These are phyloP conservation scores for Xiphydria camelus DNA, from an alignment of 2,888 invertebrate species.

Conservation along the genomic window DNA sequence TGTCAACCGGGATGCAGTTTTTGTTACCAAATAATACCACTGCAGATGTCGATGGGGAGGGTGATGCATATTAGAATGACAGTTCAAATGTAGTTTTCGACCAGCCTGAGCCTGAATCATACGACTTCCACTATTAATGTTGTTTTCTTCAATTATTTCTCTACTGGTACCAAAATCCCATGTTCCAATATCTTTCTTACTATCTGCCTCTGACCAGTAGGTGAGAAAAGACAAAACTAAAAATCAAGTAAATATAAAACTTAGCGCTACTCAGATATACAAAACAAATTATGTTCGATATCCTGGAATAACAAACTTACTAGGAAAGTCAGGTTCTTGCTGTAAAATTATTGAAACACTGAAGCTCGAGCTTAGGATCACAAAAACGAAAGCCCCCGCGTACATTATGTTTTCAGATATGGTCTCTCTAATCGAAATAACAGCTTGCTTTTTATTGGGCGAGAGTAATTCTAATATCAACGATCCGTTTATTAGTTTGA, in stretches of 20 bases:
- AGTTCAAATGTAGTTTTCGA: slow-evolving; percentile 9
- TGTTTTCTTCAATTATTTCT: slow-evolving; percentile 1
- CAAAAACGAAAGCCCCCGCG: slow-evolving; percentile 4
- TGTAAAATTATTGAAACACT: slow-evolving; percentile 3
- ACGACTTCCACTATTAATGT: slow-evolving; percentile 9
- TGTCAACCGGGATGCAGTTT: neutral
- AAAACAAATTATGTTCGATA: neutral
- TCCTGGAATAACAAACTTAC: slow-evolving; percentile 3
- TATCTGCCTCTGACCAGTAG: slow-evolving; percentile 15
- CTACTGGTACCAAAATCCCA: slow-evolving; percentile 4
- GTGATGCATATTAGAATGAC: slow-evolving; percentile 10
- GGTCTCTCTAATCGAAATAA: neutral
- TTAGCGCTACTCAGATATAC: neutral
- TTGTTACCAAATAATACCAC: slow-evolving; percentile 15
- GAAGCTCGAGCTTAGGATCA: slow-evolving; percentile 4
- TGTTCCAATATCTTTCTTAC: slow-evolving; percentile 7
- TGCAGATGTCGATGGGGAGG: slow-evolving; percentile 9
- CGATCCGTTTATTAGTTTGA: slow-evolving; percentile 4
- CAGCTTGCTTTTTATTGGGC: neutral
- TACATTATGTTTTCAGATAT: slow-evolving; percentile 6
- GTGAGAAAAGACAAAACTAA: slow-evolving; percentile 11
- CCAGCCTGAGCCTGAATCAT: slow-evolving; percentile 12
- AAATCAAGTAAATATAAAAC: neutral
- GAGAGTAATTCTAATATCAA: neutral
- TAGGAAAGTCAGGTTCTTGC: slow-evolving; percentile 13